Conservation (phyloP, 2,797 vertebrate species). For the Ctenopoma kingsleyae region DNA sequence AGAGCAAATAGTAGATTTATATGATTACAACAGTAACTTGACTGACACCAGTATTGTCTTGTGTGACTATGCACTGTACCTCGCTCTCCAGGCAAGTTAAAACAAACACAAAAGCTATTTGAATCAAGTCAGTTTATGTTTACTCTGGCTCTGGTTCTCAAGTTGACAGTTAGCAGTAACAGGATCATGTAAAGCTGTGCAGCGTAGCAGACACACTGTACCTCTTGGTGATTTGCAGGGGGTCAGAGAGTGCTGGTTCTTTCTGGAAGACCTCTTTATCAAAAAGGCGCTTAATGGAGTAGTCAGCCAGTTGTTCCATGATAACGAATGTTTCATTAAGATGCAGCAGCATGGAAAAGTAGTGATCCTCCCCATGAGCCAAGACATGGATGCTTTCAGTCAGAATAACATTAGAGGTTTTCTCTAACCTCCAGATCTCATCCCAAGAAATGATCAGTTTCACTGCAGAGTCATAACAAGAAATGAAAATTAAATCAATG, state of each 20-base stretch:
- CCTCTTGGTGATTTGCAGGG: slow-evolving; percentile 95
- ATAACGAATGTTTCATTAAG: slow-evolving; percentile 94
- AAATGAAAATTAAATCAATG: slow-evolving; percentile 10
- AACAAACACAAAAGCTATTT: slow-evolving; percentile 33
- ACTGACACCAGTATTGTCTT: neutral
- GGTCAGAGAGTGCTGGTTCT: slow-evolving; percentile 90
- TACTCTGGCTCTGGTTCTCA: neutral
- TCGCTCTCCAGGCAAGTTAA: slow-evolving; percentile 6
- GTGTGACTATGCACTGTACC: neutral
- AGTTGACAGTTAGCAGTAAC: slow-evolving; percentile 26
- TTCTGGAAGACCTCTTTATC: slow-evolving; percentile 95
- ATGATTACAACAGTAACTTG: neutral
- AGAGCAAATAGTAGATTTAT: neutral
- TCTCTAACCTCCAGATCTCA: slow-evolving; percentile 94
- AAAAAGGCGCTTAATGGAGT: slow-evolving; percentile 93
- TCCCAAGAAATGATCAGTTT: slow-evolving; percentile 96
- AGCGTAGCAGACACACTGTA: slow-evolving; percentile 62
- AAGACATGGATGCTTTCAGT: slow-evolving; percentile 94
- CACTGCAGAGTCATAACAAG: slow-evolving; percentile 79
- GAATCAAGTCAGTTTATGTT: slow-evolving; percentile 30
- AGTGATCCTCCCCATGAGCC: slow-evolving; percentile 91
- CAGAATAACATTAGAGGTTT: slow-evolving; percentile 93
- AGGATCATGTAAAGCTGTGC: slow-evolving; percentile 24
- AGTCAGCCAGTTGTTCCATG: slow-evolving; percentile 96
- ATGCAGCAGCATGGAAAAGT: slow-evolving; percentile 98